Conservation (phyloP, 2,888 invertebrate genomes). For the Eucera pruinosa region DNA sequence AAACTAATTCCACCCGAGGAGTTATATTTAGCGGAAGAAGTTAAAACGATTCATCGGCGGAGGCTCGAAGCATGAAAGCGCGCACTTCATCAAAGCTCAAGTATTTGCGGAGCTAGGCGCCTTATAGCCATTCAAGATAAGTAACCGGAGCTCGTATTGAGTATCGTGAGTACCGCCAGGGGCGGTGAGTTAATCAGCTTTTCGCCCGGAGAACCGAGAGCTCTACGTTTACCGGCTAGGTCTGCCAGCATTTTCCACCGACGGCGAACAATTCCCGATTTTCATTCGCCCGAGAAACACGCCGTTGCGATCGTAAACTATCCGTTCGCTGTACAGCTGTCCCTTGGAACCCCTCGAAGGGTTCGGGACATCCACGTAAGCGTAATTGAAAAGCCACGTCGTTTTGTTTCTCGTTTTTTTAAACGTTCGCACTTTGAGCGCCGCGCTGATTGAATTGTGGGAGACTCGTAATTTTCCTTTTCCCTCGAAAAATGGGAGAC, state of each 20-base stretch:
- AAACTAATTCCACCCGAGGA: constrained; percentile 54
- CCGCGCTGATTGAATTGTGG: too few species aligned
- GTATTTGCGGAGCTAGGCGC: constrained; percentile 55
- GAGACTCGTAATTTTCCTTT: too few species aligned
- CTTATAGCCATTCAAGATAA: constrained; percentile 60
- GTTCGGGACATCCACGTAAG: too few species aligned
- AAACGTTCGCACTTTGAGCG: too few species aligned
- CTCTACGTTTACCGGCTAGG: constrained; percentile 42
- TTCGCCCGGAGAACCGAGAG: constrained; percentile 44
- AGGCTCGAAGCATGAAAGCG: constrained; percentile 62
- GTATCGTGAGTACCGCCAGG: constrained; percentile 63
- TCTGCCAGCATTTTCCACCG: constrained; percentile 11
- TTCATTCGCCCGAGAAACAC: not conserved
- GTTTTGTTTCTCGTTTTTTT: too few species aligned
- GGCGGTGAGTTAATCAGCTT: constrained; percentile 68
- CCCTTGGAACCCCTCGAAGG: too few species aligned
- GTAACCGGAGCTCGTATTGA: constrained; percentile 66
- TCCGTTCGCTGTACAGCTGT: not conserved
- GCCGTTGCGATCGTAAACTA: not conserved
- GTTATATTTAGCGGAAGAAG: constrained; percentile 62
- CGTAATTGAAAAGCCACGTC: too few species aligned
- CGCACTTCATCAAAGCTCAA: constrained; percentile 65
- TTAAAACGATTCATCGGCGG: constrained; percentile 66
- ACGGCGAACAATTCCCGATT: constrained; percentile 15
- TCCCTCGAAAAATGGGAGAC: too few species aligned